Base-by-base conservation (phyloP, 1,140 invertebrate genomes). In the Xylocopa sonorina region DNA sequence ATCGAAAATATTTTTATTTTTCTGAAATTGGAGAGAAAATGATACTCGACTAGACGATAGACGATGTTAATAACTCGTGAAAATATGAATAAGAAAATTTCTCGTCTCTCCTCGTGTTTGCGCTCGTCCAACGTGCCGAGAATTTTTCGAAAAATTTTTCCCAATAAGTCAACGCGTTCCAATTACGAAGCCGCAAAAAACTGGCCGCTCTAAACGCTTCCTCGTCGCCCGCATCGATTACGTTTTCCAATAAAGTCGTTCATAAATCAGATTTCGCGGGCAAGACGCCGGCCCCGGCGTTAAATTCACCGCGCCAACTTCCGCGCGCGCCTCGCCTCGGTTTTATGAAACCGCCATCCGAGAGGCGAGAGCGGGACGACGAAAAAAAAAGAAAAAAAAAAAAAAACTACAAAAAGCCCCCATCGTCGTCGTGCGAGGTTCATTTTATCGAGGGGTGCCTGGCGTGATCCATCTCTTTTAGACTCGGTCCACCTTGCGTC, bases 381-480 rank as follows among this genome's bases (percentile, higher is more conserved):
- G 14, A 6, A 18, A 10, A 5, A 18, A 10, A 14, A 60, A 24
- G n/a, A 41, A 21, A 4, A n/a, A 41, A 38, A 46, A 14, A 64
- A 29, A 46, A 12, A 5, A 38, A 38, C 38, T 38, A 1, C 3
- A 18, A 10, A 27, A 27, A 27, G 24, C 24, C 0, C 21, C 38
- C 29, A 68, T 62, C 67, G 18, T 18, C 41, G 9, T 27, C 14
- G 24, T 43, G 34, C 55, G 14, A 41, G 69, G 69, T 75, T 83
- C 72, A 74, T 75, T 79, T 68, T 68, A 74, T 80, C 71, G 66
- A 71, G 34, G 34, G 27, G 2, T n/a, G 46, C 27, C 64, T n/a
- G n/a, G 72, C 32, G 71, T 76, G 83, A 84, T 84, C 82, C 83
- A 72, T 84, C 83, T 84, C 78, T 67, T 62, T 83, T 76, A 80